Base-by-base conservation (phyloP, 2,888 invertebrate genomes). In the Electrophaes corylata region DNA sequence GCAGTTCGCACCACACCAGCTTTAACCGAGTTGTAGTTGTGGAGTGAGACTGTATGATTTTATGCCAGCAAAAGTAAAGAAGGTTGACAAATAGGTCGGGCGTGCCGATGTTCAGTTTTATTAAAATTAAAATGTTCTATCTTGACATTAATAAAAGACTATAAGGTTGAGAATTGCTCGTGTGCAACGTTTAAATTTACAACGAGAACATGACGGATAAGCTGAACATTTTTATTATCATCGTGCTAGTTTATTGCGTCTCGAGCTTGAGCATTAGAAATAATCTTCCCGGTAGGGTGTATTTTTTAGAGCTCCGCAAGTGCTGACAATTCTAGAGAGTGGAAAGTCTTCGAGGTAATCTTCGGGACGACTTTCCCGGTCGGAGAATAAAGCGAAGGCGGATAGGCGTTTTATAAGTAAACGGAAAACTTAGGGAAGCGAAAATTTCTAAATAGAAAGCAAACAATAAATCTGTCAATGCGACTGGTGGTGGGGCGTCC, bases 61-160 rank as follows among this genome's bases (percentile, higher is more conserved):
- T 78, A 83, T 84, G 86, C 86, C 86, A 86, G 86, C 85, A 84
- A 88, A 87, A 88, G 90, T 90, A 90, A 91, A 88, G 90, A 90
- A 87, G 91, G 90, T 90, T 91, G 91, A 91, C 91, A 91, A 91
- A 91, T 91, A 89, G 87, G 87, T 86, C 83, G 86, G 82, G 84
- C 89, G 90, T 89, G 91, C 86, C 83, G 86, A 87, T 88, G 88
- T 87, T 87, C 88, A 84, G 85, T 88, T 89, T 90, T 91, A 91
- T 89, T 91, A 90, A 91, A 91, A 91, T 89, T 89, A 90, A 91
- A 91, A 86, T 79, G 83, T 88, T 83, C 84, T 80, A 82, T 81
- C 83, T 76, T 80, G 83, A 85, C 84, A 83, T 88, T 89, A 87
- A 85, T 87, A 88, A 84, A 84, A 85, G 73, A 79, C 76, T 70